Evolutionary conservation across 2,113 vertebrate species (phyloP).

Genomic region (Rhea americana): DNA sequence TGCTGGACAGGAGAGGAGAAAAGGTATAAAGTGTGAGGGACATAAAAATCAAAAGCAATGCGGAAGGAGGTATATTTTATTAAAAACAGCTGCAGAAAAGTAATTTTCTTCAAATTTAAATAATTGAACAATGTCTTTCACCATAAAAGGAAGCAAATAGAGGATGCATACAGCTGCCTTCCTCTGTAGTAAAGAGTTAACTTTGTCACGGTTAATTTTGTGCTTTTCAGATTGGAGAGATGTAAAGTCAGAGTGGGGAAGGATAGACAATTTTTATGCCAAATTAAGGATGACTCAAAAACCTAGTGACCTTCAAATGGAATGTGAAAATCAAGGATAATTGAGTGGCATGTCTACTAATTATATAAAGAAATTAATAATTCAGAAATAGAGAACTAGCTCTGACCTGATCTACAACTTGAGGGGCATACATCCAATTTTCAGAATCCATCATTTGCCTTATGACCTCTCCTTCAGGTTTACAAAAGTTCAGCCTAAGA

Average conservation of each 20-base stretch:
- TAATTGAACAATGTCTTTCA: not conserved
- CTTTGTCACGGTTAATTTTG: conserved; percentile 16
- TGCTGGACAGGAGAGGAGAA: no score
- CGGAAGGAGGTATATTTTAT: not conserved
- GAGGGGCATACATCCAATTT: not conserved
- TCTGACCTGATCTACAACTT: conserved; percentile 23
- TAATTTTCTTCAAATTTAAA: not conserved
- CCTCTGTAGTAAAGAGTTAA: conserved; percentile 20
- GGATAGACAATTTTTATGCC: conserved; percentile 53
- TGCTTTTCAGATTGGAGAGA: not conserved
- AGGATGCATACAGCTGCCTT: not conserved
- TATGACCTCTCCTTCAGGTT: not conserved
- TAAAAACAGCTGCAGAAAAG: not conserved
- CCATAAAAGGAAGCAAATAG: not conserved
- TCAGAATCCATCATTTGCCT: conserved; percentile 2
- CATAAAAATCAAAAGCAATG: not conserved
- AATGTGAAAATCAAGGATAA: conserved; percentile 66
- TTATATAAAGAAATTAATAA: conserved; percentile 67
- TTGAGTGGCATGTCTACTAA: conserved; percentile 70
- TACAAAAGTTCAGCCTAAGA: not conserved
- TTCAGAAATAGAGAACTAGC: conserved; percentile 25
- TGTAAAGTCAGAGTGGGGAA: conserved; percentile 7
- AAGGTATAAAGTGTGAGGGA: not conserved
- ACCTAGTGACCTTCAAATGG: conserved; percentile 72
- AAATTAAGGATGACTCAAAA: conserved; percentile 65